Evolutionary conservation across 2,113 vertebrate species (phyloP).

Genomic region (Sarotherodon lohbergeri): DNA sequence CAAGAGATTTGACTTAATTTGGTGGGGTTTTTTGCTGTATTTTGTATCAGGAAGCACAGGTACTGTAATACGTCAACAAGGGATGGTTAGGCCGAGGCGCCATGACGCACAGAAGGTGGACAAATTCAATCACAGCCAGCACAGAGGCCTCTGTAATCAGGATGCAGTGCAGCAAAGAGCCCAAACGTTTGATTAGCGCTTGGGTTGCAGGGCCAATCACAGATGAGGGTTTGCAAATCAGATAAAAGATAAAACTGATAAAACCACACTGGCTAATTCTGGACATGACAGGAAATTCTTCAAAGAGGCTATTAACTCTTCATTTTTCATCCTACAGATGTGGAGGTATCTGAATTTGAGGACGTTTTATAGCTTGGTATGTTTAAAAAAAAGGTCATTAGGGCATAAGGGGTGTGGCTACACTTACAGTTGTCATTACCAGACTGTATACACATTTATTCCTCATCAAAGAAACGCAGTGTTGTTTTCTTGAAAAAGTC

Average conservation of each 20-base stretch:
- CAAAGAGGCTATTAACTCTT: background rate
- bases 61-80: background rate
- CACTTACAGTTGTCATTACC: background rate
- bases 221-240: background rate
- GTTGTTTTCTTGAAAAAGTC: fast-evolving
- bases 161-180: background rate
- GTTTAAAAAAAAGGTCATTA: background rate
- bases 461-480: background rate
- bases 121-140: background rate
- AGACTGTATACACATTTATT: background rate
- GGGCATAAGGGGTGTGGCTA: background rate
- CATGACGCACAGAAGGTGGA: background rate
- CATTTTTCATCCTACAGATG: background rate
- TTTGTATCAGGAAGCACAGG: background rate
- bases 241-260: background rate
- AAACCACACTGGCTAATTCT: background rate
- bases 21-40: fast-evolving
- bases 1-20: background rate
- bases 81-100: background rate
- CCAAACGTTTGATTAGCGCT: background rate
- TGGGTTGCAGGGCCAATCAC: background rate
- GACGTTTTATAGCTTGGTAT: background rate
- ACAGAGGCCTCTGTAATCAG: background rate
- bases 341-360: background rate
- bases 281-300: background rate